Base-by-base conservation (phyloP, 2,113 vertebrate species). In the Oreocharis arfaki region DNA sequence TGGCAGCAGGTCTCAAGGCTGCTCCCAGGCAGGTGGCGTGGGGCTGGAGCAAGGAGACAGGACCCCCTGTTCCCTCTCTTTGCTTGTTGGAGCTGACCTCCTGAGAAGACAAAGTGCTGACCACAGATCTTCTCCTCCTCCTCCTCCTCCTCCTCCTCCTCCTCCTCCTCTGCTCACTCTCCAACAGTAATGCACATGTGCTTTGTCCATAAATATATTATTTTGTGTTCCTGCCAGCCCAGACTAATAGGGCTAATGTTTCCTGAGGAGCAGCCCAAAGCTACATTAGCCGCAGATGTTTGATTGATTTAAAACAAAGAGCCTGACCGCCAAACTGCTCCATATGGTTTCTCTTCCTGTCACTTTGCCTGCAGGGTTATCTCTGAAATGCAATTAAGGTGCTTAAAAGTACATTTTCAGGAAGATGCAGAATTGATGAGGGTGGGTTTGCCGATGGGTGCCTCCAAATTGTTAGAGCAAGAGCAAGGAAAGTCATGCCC, bases 361-460 rank as follows among this genome's bases (percentile, higher is more conserved):
- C 98, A 98, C 98, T 98, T 97, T 97, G 98, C 98, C 98, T 98
- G 98, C 98, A 98, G 98, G 98, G 98, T 99, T 99, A 99, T 99
- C 99, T 99, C 98, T 98, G 98, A 99, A 99, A 99, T 99, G 99
- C 99, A 99, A 99, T 99, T 99, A 99, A 98, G 98, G 98, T 98
- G 98, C 98, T 99, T 99, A 98, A 98, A 99, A 99, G 98, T 99
- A 98, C 99, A 99, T 99, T 99, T 99, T 99, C 99, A 99, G 99
- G 98, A 99, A 99, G 98, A 98, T 97, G 98, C 97, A 96, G 98
- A 98, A 98, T 98, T 99, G 98, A 98, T 98, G 98, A 98, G 97
- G 96, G 98, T 98, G 97, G 97, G 97, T 97, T 94, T 98, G 96
- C 97, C 82, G 90, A 94, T 95, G 97, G 98, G 97, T 95, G 95